Base-by-base conservation (phyloP, 1,140 invertebrate genomes). In the Aradophagus sp. region DNA sequence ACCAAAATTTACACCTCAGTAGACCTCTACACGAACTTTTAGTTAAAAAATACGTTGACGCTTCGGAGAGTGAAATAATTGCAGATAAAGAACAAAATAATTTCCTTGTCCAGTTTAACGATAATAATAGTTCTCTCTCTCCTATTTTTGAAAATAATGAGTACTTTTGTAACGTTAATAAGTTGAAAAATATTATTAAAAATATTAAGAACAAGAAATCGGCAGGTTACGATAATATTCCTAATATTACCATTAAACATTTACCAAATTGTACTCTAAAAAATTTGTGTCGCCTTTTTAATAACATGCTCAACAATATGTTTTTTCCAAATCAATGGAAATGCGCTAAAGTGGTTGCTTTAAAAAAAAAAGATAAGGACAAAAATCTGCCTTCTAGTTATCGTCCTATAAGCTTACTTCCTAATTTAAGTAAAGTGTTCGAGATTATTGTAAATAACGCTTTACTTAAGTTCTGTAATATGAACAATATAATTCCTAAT, bases 251-350 rank as follows among this genome's bases (percentile, higher is more conserved):
- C 2, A 23, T 68, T 1, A 42, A 50, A 47, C 17, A 52, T 2
- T 11, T 67, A 0, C 53, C 50, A 0, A 7, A 5, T 8, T 14
- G 4, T 2, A 8, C 23, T 6, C 5, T 66, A 13, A 17, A 11
- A 5, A 41, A 67, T 2, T 10, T 44, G 19, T 39, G 26, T 5
- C 32, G 47, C 5, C 1, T 61, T 1, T 68, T 68, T 19, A 61
- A 55, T 2, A 68, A 68, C 13, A 42, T 68, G 20, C 5, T 67
- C 3, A 67, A 67, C 5, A 67, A 67, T 8, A 42, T 32, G 29
- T 34, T 42, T 15, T 66, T 66, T 11, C 52, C 52, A 0, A 13
- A 13, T 1, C 10, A 7, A 1, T 66, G 62, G 62, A 66, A 66
- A 23, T 7, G 4, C 0, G 52, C 62, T 0, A 66, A 50, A 50